Percentiles rank a stretch among this genome's conserved stretches.
These are phyloP conservation scores for Heliconius congener DNA, from an alignment of 1,140 invertebrate genomes.

Conservation along the genomic window DNA sequence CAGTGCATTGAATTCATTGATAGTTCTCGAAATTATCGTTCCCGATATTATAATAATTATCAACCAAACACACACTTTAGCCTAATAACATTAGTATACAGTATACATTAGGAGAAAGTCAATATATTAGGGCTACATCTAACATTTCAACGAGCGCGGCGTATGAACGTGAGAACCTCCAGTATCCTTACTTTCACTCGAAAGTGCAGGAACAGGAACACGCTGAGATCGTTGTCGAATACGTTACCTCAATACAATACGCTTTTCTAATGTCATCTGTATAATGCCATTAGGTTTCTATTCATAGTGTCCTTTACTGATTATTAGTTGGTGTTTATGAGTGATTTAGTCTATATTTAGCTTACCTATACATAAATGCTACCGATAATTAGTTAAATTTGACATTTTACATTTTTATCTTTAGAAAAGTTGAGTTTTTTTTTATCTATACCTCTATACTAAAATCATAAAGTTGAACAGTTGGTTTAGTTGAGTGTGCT, in stretches of 20 bases:
- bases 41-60: too few species aligned
- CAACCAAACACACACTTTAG: too few species aligned
- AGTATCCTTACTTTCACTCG: slow-evolving; percentile 3
- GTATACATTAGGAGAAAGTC: not conserved
- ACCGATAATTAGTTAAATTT: too few species aligned
- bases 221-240: not conserved
- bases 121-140: slow-evolving; percentile 5
- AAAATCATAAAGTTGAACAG: too few species aligned
- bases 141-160: not conserved
- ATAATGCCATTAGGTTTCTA: not conserved
- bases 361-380: too few species aligned
- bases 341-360: not conserved
- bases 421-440: too few species aligned
- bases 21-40: too few species aligned
- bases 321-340: not conserved
- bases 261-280: not conserved
- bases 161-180: slow-evolving; percentile 7
- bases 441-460: too few species aligned
- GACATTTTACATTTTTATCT: too few species aligned
- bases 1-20: too few species aligned
- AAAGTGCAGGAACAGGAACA: slow-evolving; percentile 12
- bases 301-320: not conserved
- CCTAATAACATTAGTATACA: too few species aligned
- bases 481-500: too few species aligned
- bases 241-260: not conserved